Conservation (phyloP, 1,140 invertebrate genomes). For the Drosophila kurseongensis region DNA sequence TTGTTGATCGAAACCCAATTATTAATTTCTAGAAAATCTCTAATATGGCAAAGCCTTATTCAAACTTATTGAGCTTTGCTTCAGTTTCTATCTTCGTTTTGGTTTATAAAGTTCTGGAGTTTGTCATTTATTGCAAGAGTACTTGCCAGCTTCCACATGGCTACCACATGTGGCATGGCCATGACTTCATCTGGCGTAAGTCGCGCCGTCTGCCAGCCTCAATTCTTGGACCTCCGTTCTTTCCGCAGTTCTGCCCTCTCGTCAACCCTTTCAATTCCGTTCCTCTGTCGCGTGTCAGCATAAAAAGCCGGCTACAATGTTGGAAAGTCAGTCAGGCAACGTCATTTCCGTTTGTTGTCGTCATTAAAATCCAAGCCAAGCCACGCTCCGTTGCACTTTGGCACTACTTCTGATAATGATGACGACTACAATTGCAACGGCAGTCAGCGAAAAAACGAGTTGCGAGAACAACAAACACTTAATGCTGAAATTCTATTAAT, state of each 20-base stretch:
- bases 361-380: constrained; percentile 72
- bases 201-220: constrained; percentile 1
- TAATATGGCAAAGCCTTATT: neutral
- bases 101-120: neutral
- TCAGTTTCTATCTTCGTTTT: neutral
- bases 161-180: constrained; percentile 52
- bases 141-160: constrained; percentile 49
- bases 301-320: constrained; percentile 71
- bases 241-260: neutral
- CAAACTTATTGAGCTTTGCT: neutral
- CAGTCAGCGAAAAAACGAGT: constrained; percentile 1
- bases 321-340: constrained; percentile 60
- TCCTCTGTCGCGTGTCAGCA: constrained; percentile 66
- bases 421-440: constrained; percentile 12
- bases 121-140: constrained; percentile 29
- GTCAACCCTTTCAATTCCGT: constrained; percentile 8
- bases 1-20: too few species aligned
- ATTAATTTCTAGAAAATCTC: too few species aligned
- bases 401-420: constrained; percentile 48
- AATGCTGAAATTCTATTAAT: constrained; percentile 61
- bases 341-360: constrained; percentile 79
- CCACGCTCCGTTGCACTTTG: constrained; percentile 49
- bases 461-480: constrained; percentile 4
- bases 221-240: neutral
- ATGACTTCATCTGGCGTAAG: constrained; percentile 2